phyloP scores from a whole-genome alignment of 2,113 vertebrate genomes.

The Dicrurus megarhynchus region DNA sequence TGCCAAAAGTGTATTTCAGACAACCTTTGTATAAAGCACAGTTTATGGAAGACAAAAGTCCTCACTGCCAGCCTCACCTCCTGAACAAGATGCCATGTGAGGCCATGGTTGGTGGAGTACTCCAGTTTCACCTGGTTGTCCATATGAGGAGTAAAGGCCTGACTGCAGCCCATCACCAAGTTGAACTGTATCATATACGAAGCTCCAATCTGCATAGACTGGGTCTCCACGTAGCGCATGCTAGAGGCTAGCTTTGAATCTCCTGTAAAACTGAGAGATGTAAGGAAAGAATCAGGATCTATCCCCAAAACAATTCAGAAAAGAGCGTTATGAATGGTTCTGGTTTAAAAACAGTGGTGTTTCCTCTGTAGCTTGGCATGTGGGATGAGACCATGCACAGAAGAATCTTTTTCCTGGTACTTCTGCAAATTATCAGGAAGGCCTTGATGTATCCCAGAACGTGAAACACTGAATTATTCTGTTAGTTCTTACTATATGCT shows the following conservation, averaged over 20 bases:
- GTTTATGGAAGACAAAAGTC: not conserved
- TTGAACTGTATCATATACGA: slow-evolving; percentile 97
- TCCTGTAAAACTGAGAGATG: slow-evolving; percentile 77
- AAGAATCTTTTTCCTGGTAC: not conserved
- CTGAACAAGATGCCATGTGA: slow-evolving; percentile 98
- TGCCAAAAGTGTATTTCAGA: not conserved
- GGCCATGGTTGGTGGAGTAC: slow-evolving; percentile 96
- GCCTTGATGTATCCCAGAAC: not conserved
- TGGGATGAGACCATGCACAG: not conserved
- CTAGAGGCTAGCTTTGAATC: slow-evolving; percentile 90
- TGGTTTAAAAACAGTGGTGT: not conserved
- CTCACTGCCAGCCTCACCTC: slow-evolving; percentile 75
- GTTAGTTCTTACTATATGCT: not conserved
- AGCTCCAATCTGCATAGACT: slow-evolving; percentile 97
- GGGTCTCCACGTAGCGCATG: slow-evolving; percentile 97
- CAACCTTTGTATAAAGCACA: not conserved
- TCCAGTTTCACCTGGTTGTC: slow-evolving; percentile 97
- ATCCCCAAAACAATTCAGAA: not conserved
- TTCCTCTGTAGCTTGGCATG: not conserved
- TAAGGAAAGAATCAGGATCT: slow-evolving; percentile 12
- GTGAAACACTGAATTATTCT: slow-evolving; percentile 17
- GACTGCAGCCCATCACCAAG: slow-evolving; percentile 93
- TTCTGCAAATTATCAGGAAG: not conserved
- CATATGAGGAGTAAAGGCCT: slow-evolving; percentile 87
- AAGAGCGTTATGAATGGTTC: not conserved